Conservation (phyloP, 2,113 vertebrate species). For the Brachypteracias leptosomus region DNA sequence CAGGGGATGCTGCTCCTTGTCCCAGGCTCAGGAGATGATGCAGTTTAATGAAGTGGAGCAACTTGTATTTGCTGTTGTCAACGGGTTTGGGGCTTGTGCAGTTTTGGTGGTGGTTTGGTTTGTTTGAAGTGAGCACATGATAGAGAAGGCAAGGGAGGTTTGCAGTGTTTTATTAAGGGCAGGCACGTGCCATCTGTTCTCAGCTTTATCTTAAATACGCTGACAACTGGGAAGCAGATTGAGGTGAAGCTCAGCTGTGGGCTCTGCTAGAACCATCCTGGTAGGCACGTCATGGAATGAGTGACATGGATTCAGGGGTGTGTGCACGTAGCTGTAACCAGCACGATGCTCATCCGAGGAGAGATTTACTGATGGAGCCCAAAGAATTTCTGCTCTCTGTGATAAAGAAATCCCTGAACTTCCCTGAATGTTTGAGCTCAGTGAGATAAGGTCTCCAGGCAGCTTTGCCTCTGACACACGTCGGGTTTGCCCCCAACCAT, state of each 20-base stretch:
- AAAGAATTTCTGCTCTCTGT: not conserved
- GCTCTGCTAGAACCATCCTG: not conserved
- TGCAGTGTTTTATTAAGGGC: not conserved
- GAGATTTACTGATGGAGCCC: not conserved
- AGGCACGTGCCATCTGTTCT: not conserved
- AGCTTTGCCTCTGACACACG: not conserved
- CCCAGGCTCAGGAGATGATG: not conserved
- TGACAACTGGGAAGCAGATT: slow-evolving; percentile 1
- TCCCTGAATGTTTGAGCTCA: not conserved
- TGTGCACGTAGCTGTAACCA: not conserved
- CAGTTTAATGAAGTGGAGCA: not conserved
- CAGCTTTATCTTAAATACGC: not conserved
- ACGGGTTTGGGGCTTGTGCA: not conserved
- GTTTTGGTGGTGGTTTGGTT: not conserved
- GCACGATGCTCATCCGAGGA: accelerated
- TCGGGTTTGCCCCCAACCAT: not conserved
- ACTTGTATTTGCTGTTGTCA: slow-evolving; percentile 2
- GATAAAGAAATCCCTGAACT: not conserved
- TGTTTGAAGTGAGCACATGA: slow-evolving; percentile 10
- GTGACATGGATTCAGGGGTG: too few species aligned
- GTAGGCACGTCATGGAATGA: not conserved
- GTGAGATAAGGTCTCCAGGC: not conserved
- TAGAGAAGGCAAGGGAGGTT: not conserved
- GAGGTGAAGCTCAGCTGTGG: not conserved
- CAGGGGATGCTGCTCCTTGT: not conserved